Conservation (phyloP, 2,888 invertebrate genomes). For the Eristalinus aeneus region DNA sequence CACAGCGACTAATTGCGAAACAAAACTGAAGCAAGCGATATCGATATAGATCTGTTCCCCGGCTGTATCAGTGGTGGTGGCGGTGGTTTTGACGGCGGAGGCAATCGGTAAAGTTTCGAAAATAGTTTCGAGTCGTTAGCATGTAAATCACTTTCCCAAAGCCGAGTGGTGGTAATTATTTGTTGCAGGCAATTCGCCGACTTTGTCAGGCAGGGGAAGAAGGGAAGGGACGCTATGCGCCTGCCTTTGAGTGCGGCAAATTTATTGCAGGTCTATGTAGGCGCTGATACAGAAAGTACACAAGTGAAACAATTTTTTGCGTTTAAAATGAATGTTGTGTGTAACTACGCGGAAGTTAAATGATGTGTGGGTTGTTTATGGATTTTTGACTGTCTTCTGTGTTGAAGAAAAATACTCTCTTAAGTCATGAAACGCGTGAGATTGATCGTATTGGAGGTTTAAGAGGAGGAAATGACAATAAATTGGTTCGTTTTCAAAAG, state of each 20-base stretch:
- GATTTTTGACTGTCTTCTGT: too few species aligned
- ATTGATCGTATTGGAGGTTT: too few species aligned
- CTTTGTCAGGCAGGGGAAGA: background rate
- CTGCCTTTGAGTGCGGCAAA: background rate
- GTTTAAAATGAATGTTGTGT: background rate
- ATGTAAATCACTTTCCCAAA: constrained; percentile 31
- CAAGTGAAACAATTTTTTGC: constrained; percentile 24
- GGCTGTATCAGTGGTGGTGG: background rate
- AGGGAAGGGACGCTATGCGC: background rate
- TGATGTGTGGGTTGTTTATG: background rate
- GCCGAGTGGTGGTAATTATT: constrained; percentile 23
- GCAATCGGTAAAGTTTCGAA: constrained; percentile 8
- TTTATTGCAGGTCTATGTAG: constrained; percentile 7
- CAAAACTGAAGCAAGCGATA: background rate
- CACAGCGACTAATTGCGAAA: constrained; percentile 16
- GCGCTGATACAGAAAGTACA: constrained; percentile 18
- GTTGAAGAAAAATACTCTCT: too few species aligned
- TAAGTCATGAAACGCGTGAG: too few species aligned
- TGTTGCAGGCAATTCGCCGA: background rate
- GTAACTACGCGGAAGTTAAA: constrained; percentile 32
- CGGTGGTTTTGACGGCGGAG: background rate
- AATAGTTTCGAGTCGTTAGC: constrained; percentile 9
- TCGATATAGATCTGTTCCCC: constrained; percentile 18
- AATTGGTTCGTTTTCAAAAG: too few species aligned
- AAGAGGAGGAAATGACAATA: too few species aligned